Percentiles rank a stretch among this genome's conserved stretches.
Evolutionary conservation across 2,888 invertebrate species (phyloP).

Genomic region (Luperina nickerlii): DNA sequence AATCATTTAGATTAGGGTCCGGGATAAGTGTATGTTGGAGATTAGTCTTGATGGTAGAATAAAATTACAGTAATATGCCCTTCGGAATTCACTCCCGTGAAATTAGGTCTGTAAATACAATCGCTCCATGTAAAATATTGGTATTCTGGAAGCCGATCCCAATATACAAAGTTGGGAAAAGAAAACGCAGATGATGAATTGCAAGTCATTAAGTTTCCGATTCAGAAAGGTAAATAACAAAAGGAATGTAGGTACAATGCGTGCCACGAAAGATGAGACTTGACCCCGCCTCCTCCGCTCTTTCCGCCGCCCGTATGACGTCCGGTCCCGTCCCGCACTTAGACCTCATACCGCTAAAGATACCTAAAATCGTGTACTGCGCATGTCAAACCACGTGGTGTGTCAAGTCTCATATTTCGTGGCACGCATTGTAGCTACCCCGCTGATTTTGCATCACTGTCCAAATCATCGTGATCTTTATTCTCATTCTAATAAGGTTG

Average conservation of each 20-base stretch:
- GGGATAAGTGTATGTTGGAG: background rate
- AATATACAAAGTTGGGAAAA: background rate
- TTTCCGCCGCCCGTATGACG: no score
- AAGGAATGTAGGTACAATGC: no score
- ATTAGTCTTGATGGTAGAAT: background rate
- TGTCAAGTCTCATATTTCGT: no score
- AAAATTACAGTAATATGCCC: background rate
- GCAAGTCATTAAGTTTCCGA: background rate
- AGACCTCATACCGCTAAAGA: no score
- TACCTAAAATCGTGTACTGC: no score
- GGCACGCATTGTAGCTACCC: no score
- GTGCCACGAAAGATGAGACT: no score
- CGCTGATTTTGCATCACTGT: background rate
- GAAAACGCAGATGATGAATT: background rate
- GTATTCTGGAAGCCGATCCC: background rate
- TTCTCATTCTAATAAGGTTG: background rate
- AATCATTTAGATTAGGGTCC: no score
- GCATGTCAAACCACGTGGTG: no score
- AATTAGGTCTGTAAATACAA: background rate
- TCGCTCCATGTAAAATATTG: background rate
- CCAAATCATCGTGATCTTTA: background rate
- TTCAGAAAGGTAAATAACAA: background rate
- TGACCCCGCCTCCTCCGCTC: no score
- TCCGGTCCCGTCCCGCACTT: no score
- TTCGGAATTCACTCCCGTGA: background rate